Evolutionary conservation across 2,797 vertebrate genomes (phyloP).

Genomic region (Sebastolobus altivelis): DNA sequence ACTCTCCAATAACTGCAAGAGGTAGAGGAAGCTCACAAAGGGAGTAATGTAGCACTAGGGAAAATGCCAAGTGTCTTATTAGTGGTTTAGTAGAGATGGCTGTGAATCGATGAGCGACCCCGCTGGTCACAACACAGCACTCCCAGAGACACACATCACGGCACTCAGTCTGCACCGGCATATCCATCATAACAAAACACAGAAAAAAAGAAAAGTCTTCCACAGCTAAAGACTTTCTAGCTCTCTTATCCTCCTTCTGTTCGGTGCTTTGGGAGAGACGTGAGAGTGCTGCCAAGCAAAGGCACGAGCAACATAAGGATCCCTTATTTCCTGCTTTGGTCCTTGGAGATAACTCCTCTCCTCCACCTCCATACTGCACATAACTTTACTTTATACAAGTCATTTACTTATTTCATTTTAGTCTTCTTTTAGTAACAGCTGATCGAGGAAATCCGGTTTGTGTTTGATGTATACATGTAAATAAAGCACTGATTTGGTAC

Average conservation of each 20-base stretch:
- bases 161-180: constrained; percentile 51
- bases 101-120: constrained; percentile 80
- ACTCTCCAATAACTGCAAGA: constrained; percentile 54
- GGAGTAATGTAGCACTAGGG: constrained; percentile 74
- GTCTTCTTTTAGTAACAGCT: constrained; percentile 11
- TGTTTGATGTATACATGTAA: constrained; percentile 1
- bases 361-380: constrained; percentile 37
- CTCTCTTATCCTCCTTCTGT: constrained; percentile 72
- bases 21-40: constrained; percentile 65
- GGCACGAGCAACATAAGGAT: constrained; percentile 64
- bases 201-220: constrained; percentile 45
- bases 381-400: constrained; percentile 33
- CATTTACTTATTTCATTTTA: constrained; percentile 20
- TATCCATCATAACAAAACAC: constrained; percentile 77
- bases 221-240: constrained; percentile 60
- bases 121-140: constrained; percentile 74
- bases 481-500: background rate
- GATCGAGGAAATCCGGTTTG: constrained; percentile 24
- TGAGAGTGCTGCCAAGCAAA: constrained; percentile 69
- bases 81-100: constrained; percentile 78
- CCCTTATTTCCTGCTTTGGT: constrained; percentile 55
- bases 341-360: constrained; percentile 53
- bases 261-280: constrained; percentile 70
- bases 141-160: constrained; percentile 75
- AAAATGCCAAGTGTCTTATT: constrained; percentile 87